Evolutionary conservation across 2,113 vertebrate genomes (phyloP), one percentile per base, ranked within the genome.

Genomic region (Amblyornis subalaris): DNA sequence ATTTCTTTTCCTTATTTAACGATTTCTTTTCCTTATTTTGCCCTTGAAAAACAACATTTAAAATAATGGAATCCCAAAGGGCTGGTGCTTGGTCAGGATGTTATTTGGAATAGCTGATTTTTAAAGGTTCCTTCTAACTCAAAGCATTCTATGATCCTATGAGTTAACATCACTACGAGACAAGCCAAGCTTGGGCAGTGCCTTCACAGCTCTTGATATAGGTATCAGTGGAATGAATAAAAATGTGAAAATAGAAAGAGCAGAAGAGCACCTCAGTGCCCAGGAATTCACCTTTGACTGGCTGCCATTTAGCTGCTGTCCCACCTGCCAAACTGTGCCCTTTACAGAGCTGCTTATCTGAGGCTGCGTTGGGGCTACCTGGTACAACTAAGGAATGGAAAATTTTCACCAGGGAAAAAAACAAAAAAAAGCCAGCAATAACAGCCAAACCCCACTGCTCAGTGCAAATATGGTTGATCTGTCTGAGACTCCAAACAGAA

Each of bases 231-330:
- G 33, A 61, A 71, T 57, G 26, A 87, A 42, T 67, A 79, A 69
- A 73, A 83, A 48, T n/a, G 26, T 10, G 10, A 69, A 79, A 69
- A 57, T 5, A 22, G 12, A 65, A 91, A 79, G 51, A 78, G 36
- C 60, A 84, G 50, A 76, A 54, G 33, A 87, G 26, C 58, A 76
- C 47, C 42, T 86, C 35, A 16, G 62, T 44, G 35, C 67, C 44
- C 64, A 64, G 57, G 54, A 80, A 47, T 62, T 74, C 80, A 78
- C 89, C 80, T 86, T 61, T 90, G 65, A 67, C 66, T 82, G 28
- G 44, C 31, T 92, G 91, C 77, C 87, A 78, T 93, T 94, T 94
- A 72, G 42, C 90, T 88, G 70, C 69, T 82, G 48, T 78, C 74
- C 53, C 77, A 91, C 53, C 85, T 95, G 78, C 54, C 66, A 91